These are phyloP conservation scores for Osmoderma eremita DNA, from an alignment of 2,888 invertebrate species.

Conservation along the genomic window DNA sequence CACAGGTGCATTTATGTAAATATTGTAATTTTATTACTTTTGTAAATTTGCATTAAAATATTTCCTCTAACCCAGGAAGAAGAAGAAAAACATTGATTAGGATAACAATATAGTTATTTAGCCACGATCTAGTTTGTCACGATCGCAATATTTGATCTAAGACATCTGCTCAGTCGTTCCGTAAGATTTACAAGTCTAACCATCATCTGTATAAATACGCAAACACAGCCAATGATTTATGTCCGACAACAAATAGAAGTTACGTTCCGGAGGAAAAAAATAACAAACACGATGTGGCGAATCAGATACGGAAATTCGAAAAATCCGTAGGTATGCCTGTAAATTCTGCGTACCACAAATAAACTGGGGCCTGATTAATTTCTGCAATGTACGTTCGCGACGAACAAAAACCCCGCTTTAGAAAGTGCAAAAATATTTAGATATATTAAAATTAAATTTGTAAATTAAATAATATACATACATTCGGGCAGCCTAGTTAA, in stretches of 20 bases:
- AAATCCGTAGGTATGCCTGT: slow-evolving; percentile 9
- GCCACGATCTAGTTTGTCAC: no score
- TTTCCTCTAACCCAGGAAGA: no score
- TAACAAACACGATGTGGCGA: slow-evolving; percentile 27
- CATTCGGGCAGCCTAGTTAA: neutral
- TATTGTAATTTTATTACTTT: no score
- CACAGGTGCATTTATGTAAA: no score
- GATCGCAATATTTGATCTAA: slow-evolving; percentile 19
- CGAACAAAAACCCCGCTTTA: neutral
- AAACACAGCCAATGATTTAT: slow-evolving; percentile 28
- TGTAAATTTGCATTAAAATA: no score
- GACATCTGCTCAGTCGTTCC: slow-evolving; percentile 22
- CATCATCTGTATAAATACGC: slow-evolving; percentile 33
- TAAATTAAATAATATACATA: slow-evolving; percentile 27
- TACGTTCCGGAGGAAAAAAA: slow-evolving; percentile 17
- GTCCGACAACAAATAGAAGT: slow-evolving; percentile 30
- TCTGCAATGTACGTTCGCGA: neutral
- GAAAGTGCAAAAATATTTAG: slow-evolving; percentile 28
- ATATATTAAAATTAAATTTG: slow-evolving; percentile 26
- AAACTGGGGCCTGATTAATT: slow-evolving; percentile 1
- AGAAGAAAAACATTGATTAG: no score
- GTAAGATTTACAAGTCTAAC: slow-evolving; percentile 31
- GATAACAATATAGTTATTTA: no score
- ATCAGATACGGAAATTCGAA: slow-evolving; percentile 28
- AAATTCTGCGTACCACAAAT: slow-evolving; percentile 4